Evolutionary conservation across 2,888 invertebrate species (phyloP).

Genomic region (Hanleya hanleyi): DNA sequence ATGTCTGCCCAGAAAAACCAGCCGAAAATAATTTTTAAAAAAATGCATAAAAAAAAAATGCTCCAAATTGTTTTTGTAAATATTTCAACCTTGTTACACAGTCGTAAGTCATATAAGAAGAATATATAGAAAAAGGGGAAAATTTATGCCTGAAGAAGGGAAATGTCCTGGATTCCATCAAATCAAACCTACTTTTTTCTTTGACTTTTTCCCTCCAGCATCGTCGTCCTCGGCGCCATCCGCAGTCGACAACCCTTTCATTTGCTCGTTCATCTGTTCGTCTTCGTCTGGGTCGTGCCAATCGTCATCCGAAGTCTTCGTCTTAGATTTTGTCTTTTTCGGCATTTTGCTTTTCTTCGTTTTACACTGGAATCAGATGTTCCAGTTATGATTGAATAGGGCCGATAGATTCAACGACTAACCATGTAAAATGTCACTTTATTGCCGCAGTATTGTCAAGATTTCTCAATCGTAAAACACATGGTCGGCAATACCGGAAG

Average conservation of each 20-base stretch:
- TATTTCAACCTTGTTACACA: no score
- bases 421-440: neutral
- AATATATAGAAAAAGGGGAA: no score
- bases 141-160: neutral
- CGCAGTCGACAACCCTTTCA: conserved; percentile 48
- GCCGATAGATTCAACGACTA: neutral
- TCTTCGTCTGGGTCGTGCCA: conserved; percentile 53
- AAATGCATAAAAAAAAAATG: no score
- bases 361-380: neutral
- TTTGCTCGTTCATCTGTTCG: conserved; percentile 45
- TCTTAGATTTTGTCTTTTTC: conserved; percentile 51
- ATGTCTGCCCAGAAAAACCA: no score
- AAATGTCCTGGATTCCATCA: neutral
- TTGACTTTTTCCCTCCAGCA: conserved; percentile 19
- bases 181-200: conserved; percentile 30
- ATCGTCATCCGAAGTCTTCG: conserved; percentile 46
- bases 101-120: no score
- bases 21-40: no score
- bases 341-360: conserved; percentile 45
- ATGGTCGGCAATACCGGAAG: conserved; percentile 14
- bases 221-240: conserved; percentile 32
- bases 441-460: conserved; percentile 1
- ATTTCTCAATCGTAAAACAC: conserved; percentile 19
- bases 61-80: no score
- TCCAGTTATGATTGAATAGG: neutral